Conservation (phyloP, 2,113 vertebrate genomes). For the Oreochromis niloticus region DNA sequence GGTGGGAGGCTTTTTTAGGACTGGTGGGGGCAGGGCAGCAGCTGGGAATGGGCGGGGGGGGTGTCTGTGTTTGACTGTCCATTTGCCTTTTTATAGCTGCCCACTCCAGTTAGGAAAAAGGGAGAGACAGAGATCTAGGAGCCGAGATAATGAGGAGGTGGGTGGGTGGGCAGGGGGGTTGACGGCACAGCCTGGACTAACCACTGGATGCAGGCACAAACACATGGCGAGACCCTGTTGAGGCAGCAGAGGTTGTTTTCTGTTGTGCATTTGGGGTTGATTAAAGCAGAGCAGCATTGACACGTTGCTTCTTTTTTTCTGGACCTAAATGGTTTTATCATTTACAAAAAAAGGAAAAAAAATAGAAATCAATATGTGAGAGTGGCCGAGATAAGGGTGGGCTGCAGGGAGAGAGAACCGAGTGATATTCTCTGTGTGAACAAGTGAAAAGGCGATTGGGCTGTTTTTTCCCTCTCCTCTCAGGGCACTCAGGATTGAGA, state of each 20-base stretch:
- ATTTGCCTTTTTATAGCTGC: slow-evolving; percentile 57
- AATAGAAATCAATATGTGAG: neutral
- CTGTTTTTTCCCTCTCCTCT: neutral
- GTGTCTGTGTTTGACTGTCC: slow-evolving; percentile 14
- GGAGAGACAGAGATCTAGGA: slow-evolving; percentile 11
- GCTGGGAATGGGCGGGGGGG: neutral
- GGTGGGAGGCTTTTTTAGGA: slow-evolving; percentile 40
- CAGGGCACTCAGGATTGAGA: slow-evolving; percentile 33
- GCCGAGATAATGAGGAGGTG: slow-evolving; percentile 4
- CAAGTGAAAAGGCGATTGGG: neutral
- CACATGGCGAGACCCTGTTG: neutral
- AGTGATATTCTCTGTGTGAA: neutral
- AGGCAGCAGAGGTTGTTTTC: neutral
- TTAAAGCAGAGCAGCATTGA: neutral
- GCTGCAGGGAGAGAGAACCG: neutral
- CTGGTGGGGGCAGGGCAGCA: slow-evolving; percentile 44
- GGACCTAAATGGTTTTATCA: neutral
- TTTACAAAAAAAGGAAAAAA: accelerated
- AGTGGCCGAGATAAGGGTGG: neutral
- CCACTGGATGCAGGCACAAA: neutral
- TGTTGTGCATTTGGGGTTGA: neutral
- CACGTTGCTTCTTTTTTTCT: neutral
- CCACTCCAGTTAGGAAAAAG: slow-evolving; percentile 18
- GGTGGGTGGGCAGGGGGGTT: neutral
- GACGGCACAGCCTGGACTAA: neutral